Evolutionary conservation across 2,888 invertebrate species (phyloP).

Genomic region (Holacanthella duospinosa): DNA sequence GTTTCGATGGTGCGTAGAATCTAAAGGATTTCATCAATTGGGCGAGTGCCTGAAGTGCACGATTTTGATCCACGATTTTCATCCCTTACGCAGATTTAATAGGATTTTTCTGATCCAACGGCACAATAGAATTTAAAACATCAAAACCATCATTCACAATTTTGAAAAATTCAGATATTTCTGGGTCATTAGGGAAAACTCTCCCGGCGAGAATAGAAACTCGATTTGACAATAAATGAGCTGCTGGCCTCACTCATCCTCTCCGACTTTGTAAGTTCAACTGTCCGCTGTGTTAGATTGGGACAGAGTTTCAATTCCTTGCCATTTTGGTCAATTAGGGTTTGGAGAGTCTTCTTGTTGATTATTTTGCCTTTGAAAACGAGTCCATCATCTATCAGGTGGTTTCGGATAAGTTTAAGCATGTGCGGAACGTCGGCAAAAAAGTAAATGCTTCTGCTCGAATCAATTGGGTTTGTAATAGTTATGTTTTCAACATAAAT

Average conservation of each 20-base stretch:
- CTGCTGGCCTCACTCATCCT: conserved; percentile 20
- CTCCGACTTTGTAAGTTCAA: conserved; percentile 11
- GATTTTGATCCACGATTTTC: not conserved
- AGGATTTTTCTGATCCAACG: conserved; percentile 3
- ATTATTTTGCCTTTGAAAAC: not conserved
- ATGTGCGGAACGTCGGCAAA: conserved; percentile 32
- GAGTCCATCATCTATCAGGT: conserved; percentile 16
- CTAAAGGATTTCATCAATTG: not conserved
- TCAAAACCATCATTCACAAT: conserved; percentile 19
- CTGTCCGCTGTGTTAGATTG: not conserved
- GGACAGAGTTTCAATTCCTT: conserved; percentile 13
- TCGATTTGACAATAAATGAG: conserved; percentile 15
- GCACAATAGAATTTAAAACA: conserved; percentile 17
- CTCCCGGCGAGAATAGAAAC: conserved; percentile 10
- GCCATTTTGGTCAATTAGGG: conserved; percentile 7
- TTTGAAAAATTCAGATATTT: conserved; percentile 13
- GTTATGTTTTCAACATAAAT: conserved; percentile 7
- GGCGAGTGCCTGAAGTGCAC: not conserved
- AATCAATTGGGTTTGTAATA: conserved; percentile 16
- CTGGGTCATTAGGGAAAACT: not conserved
- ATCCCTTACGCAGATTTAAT: conserved; percentile 14
- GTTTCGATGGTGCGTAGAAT: not conserved
- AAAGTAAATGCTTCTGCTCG: conserved; percentile 14
- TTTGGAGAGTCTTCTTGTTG: not conserved
- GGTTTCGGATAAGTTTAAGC: conserved; percentile 26